phyloP scores from a whole-genome alignment of 2,113 vertebrate genomes.

The Phocoena phocoena region DNA sequence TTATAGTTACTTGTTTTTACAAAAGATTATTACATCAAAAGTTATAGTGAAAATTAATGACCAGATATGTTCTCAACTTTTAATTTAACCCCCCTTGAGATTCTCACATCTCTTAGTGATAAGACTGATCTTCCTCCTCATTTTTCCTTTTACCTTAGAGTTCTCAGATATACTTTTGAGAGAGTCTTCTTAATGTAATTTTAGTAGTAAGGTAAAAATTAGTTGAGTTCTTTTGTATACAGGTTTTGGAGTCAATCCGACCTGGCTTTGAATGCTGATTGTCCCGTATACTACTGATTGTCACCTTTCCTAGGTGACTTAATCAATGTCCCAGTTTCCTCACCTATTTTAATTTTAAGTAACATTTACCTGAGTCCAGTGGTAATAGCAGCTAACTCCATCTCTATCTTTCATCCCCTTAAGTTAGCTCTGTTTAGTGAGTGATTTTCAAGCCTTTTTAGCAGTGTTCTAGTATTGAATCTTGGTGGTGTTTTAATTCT shows the following conservation, averaged over 20 bases:
- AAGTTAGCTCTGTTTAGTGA: background rate
- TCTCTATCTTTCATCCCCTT: background rate
- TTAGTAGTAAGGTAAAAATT: background rate
- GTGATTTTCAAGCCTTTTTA: background rate
- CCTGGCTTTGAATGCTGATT: background rate
- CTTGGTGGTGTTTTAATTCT: background rate
- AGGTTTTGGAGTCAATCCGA: background rate
- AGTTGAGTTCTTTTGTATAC: background rate
- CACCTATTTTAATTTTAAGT: background rate
- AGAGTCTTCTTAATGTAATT: background rate
- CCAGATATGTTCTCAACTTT: background rate
- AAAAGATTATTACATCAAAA: background rate
- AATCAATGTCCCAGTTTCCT: background rate
- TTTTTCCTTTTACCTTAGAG: background rate
- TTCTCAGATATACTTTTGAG: background rate
- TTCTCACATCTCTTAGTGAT: background rate
- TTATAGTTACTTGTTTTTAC: background rate
- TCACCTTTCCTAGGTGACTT: background rate
- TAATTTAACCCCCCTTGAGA: background rate
- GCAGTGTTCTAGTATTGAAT: background rate
- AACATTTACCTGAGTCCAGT: background rate
- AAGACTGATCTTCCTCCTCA: conserved; percentile 1
- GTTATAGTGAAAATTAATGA: conserved; percentile 13
- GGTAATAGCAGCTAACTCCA: background rate
- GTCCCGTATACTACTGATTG: background rate